These are phyloP conservation scores for Leptogaster cylindrica DNA, from an alignment of 2,888 invertebrate species.

Conservation along the genomic window DNA sequence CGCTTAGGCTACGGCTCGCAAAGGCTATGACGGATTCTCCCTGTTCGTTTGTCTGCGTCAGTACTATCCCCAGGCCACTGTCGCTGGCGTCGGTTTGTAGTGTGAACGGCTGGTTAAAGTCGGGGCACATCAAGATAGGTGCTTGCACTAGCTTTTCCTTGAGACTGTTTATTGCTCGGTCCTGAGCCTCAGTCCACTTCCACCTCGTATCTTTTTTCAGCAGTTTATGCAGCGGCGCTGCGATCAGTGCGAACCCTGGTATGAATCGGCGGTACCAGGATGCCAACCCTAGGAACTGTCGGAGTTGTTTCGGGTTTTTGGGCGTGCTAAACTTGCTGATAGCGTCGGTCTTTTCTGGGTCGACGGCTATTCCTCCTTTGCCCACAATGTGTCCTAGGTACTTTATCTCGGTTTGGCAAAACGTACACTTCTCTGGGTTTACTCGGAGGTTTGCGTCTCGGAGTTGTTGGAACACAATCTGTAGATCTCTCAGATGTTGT, in stretches of 20 bases:
- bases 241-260: not conserved
- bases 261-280: constrained; percentile 25
- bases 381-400: constrained; percentile 30
- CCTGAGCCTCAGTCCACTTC: not conserved
- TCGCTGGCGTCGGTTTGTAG: not conserved
- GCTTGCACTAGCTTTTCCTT: constrained; percentile 3
- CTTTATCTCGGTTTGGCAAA: not conserved
- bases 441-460: not conserved
- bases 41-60: constrained; percentile 6
- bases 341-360: not conserved
- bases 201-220: constrained; percentile 3
- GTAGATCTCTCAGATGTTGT: constrained; percentile 5
- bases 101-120: too few relatives aligned
- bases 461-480: constrained; percentile 5
- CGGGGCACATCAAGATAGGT: constrained; percentile 12
- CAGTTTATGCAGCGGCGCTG: not conserved
- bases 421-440: not conserved
- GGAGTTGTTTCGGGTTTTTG: not conserved
- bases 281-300: not conserved
- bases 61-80: not conserved
- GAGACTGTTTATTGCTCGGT: too few relatives aligned
- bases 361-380: too few relatives aligned
- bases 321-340: too few relatives aligned
- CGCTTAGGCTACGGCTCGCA: constrained; percentile 3
- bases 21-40: constrained; percentile 45